phyloP scores from a whole-genome alignment of 2,888 invertebrate genomes.

The Thecocarcelia acutangulata region DNA sequence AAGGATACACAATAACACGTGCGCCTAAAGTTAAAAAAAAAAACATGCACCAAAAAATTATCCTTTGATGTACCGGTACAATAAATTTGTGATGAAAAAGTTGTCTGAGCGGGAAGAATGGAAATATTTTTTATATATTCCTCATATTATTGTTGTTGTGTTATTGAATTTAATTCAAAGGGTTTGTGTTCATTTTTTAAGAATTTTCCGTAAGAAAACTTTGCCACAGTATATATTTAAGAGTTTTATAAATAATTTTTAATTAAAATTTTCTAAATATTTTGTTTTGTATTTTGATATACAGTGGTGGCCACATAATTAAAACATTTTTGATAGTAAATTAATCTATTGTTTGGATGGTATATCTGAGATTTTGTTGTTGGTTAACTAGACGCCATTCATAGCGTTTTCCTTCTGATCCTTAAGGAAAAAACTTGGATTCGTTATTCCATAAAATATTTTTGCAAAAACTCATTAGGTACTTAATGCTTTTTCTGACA shows the following conservation, averaged over 20 bases:
- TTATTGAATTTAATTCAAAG: slow-evolving; percentile 8
- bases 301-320: no score
- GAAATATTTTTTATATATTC: slow-evolving; percentile 3
- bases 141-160: slow-evolving; percentile 4
- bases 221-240: slow-evolving; percentile 36
- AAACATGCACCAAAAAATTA: slow-evolving; percentile 19
- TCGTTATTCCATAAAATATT: no score
- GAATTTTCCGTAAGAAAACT: slow-evolving; percentile 33
- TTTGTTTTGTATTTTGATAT: neutral
- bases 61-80: slow-evolving; percentile 61
- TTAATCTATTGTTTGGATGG: no score
- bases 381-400: no score
- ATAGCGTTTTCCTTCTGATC: no score
- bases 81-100: slow-evolving; percentile 3
- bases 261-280: slow-evolving; percentile 55
- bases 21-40: no score
- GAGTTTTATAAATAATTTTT: slow-evolving; percentile 63
- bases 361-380: neutral
- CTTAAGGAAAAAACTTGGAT: no score
- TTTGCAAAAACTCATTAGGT: no score
- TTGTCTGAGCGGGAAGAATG: neutral
- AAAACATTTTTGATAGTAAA: no score
- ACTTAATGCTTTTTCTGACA: no score
- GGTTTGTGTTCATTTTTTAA: slow-evolving; percentile 16
- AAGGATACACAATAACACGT: slow-evolving; percentile 54